These are phyloP conservation scores for Diuraphis noxia DNA, from an alignment of 1,140 invertebrate species.

Conservation along the genomic window DNA sequence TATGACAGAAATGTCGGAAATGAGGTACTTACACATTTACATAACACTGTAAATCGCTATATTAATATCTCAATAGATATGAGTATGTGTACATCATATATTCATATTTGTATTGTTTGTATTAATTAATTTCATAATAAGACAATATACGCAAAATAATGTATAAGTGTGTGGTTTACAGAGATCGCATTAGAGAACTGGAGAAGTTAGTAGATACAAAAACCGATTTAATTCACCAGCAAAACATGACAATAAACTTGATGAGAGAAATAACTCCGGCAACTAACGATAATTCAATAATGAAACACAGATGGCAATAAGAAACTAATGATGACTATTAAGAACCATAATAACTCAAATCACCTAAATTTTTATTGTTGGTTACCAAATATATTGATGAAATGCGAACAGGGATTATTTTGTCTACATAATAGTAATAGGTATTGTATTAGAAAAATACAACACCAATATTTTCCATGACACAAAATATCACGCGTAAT, in stretches of 20 bases:
- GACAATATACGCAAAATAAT: not conserved
- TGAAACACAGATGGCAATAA: not conserved
- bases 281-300: not conserved
- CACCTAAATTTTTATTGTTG: not conserved
- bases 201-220: not conserved
- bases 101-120: too few relatives aligned
- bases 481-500: too few relatives aligned
- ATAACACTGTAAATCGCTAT: not conserved
- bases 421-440: not conserved
- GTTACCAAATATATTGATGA: not conserved
- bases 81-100: not conserved
- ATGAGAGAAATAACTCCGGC: not conserved
- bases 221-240: not conserved
- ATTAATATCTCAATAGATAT: not conserved
- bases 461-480: too few relatives aligned
- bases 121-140: not conserved
- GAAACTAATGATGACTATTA: not conserved
- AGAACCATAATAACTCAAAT: not conserved
- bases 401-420: not conserved
- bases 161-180: not conserved
- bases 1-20: not conserved
- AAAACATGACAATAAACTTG: not conserved
- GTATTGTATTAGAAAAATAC: too few relatives aligned
- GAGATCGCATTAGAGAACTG: not conserved
- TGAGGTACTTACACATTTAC: not conserved